Evolutionary conservation across 1,140 invertebrate species (phyloP).

Genomic region (Paraescarpia echinospica): DNA sequence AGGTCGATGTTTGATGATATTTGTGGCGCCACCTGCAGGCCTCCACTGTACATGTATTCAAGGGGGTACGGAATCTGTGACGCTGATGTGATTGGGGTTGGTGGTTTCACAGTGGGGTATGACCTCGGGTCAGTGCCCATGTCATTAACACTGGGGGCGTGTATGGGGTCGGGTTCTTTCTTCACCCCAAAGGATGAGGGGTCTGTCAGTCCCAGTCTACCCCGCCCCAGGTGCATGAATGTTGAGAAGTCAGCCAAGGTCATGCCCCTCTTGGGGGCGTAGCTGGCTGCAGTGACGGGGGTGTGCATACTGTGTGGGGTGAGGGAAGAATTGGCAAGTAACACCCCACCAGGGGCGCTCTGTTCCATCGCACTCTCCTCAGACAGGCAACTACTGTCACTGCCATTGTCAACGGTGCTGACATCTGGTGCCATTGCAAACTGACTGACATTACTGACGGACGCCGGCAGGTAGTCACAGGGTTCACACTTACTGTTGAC

Average conservation of each 20-base stretch:
- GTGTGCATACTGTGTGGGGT: conserved; percentile 8
- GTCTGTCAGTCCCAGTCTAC: neutral
- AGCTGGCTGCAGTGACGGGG: neutral
- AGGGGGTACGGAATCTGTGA: neutral
- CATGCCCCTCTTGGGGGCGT: conserved; percentile 6
- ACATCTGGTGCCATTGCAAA: conserved; percentile 12
- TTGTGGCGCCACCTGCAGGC: neutral
- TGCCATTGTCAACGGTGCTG: neutral
- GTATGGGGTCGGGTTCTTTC: neutral
- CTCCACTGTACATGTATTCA: neutral
- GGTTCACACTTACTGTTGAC: conserved; percentile 2
- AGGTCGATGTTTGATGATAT: neutral
- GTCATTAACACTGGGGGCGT: neutral
- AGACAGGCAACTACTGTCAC: neutral
- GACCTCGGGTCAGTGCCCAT: neutral
- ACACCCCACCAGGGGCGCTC: neutral
- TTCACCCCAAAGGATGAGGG: neutral
- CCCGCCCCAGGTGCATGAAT: neutral
- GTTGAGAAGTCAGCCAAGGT: conserved; percentile 11
- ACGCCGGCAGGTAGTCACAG: neutral
- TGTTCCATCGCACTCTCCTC: neutral
- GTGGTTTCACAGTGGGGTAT: neutral
- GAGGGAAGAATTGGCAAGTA: neutral
- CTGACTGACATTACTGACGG: neutral
- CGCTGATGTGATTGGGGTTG: neutral